Conservation (phyloP, 37 sponge, comb jelly and placozoan genomes). For the Corticium candelabrum region DNA sequence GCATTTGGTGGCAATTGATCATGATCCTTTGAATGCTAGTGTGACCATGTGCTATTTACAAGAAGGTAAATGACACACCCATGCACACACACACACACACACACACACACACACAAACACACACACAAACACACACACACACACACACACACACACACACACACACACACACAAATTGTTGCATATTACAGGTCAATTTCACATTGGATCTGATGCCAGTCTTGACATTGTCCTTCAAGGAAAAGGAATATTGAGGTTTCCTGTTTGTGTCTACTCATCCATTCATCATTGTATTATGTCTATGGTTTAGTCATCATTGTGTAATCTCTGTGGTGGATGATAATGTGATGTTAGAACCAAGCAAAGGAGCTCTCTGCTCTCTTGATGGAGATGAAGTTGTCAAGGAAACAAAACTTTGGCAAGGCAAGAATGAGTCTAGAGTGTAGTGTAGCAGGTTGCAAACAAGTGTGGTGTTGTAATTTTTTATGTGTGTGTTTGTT, state of each 20-base stretch:
- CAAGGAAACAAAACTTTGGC: neutral
- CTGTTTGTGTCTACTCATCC: neutral
- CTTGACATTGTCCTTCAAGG: neutral
- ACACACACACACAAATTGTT: no score
- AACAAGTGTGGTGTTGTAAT: no score
- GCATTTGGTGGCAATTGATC: neutral
- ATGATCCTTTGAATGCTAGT: neutral
- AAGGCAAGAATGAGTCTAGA: no score
- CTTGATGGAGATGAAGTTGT: neutral
- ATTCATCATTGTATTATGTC: neutral
- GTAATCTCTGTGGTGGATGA: neutral
- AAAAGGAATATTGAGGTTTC: neutral
- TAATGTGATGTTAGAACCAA: neutral
- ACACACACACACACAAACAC: no score
- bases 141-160: no score
- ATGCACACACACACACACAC: no score
- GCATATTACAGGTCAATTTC: neutral
- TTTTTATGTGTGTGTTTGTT: no score
- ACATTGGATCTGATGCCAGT: neutral
- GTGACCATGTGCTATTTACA: neutral
- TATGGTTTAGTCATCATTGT: neutral
- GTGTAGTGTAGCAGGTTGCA: no score
- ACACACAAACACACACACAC: no score
- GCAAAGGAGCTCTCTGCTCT: neutral
- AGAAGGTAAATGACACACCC: no score